These are phyloP conservation scores for Myotis pilosus DNA, from an alignment of 2,797 vertebrate genomes.

Conservation along the genomic window DNA sequence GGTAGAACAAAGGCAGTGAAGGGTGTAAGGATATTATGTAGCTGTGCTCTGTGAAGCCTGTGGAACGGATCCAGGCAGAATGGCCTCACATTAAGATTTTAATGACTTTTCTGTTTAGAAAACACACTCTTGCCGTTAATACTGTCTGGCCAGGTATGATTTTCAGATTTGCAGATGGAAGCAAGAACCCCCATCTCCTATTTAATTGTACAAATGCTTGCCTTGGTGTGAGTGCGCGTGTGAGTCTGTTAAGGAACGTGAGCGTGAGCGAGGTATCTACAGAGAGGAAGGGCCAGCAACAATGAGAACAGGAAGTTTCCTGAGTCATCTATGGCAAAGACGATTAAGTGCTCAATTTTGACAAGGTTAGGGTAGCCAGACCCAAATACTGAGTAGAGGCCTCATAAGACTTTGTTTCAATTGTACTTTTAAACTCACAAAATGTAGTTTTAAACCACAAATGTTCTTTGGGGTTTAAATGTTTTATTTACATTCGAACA, in stretches of 20 bases:
- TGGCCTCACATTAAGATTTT: conserved; percentile 62
- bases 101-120: conserved; percentile 51
- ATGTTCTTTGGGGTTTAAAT: not conserved
- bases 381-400: not conserved
- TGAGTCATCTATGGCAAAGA: not conserved
- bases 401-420: not conserved
- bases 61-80: conserved; percentile 40
- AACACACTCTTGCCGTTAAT: conserved; percentile 9
- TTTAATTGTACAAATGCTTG: not conserved
- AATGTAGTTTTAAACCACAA: not conserved
- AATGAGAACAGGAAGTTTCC: not conserved
- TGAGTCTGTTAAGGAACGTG: not conserved
- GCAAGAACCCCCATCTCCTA: not conserved
- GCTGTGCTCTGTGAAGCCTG: not conserved
- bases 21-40: conserved; percentile 26
- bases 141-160: conserved; percentile 13
- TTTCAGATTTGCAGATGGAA: conserved; percentile 50
- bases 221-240: not conserved
- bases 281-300: not conserved
- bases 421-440: not conserved
- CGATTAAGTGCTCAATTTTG: not conserved
- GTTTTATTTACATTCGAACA: conserved; percentile 48
- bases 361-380: conserved; percentile 3
- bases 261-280: not conserved
- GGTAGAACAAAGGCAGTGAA: conserved; percentile 69